phyloP scores from a whole-genome alignment of 2,888 invertebrate genomes.

The Temnothorax rugatulus region DNA sequence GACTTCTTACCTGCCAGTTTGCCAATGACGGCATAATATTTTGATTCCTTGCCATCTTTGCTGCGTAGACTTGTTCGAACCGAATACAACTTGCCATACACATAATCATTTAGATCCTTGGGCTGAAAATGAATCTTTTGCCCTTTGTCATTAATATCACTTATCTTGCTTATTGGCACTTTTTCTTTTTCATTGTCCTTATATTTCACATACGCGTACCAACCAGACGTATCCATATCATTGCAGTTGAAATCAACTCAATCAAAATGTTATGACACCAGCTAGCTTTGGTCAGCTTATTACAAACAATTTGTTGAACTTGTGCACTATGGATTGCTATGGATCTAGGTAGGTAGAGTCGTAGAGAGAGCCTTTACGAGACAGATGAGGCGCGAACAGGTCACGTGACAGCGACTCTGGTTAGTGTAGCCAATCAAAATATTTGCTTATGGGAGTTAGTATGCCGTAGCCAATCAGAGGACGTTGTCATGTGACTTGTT shows the following conservation, averaged over 20 bases:
- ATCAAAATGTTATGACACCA: not conserved
- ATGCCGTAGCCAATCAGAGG: too few species aligned
- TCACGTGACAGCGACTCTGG: too few species aligned
- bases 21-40: conserved; percentile 33
- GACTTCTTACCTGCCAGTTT: not conserved
- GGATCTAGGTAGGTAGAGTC: too few species aligned
- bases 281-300: not conserved
- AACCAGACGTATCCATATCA: not conserved
- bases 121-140: conserved; percentile 9
- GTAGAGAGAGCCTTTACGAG: too few species aligned
- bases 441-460: too few species aligned
- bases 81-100: not conserved
- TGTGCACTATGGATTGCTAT: too few species aligned
- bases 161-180: conserved; percentile 23
- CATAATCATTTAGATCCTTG: conserved; percentile 13
- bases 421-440: too few species aligned
- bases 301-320: too few species aligned
- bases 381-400: too few species aligned
- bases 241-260: not conserved
- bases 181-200: conserved; percentile 14
- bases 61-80: conserved; percentile 22
- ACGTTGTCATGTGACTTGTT: too few species aligned
- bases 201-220: conserved; percentile 31
- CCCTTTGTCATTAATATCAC: not conserved
- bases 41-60: conserved; percentile 23